Percentiles rank a stretch among this genome's conserved stretches.
phyloP scores from a whole-genome alignment of 2,888 invertebrate genomes.

The Calliphora vomitoria region DNA sequence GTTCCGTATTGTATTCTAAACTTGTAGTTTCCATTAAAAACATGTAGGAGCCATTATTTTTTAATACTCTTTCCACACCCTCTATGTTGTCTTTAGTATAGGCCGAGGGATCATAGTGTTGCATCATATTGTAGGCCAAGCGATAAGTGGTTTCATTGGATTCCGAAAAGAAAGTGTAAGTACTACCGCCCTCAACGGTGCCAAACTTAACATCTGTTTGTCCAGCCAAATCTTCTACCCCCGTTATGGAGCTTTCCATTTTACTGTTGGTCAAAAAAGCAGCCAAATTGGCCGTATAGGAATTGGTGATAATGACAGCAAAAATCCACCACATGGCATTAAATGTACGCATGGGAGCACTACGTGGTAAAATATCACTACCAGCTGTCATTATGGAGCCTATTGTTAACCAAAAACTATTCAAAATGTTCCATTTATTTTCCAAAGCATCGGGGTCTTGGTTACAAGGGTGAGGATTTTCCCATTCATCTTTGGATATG shows the following conservation, averaged over 20 bases:
- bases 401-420: constrained; percentile 97
- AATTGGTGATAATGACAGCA: constrained; percentile 92
- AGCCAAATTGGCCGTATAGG: constrained; percentile 97
- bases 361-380: constrained; percentile 95
- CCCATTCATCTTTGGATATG: constrained; percentile 95
- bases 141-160: constrained; percentile 94
- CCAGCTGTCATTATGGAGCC: constrained; percentile 97
- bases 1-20: constrained; percentile 94
- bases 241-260: constrained; percentile 94
- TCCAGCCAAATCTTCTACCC: constrained; percentile 94
- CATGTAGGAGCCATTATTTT: constrained; percentile 91
- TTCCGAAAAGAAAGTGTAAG: constrained; percentile 94
- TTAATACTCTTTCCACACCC: constrained; percentile 92
- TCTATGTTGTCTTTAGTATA: constrained; percentile 92
- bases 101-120: constrained; percentile 91
- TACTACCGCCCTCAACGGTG: constrained; percentile 93
- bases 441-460: constrained; percentile 93
- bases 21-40: constrained; percentile 98
- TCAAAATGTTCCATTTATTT: constrained; percentile 94
- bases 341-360: constrained; percentile 91
- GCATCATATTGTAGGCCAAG: constrained; percentile 96
- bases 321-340: constrained; percentile 94
- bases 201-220: constrained; percentile 98
- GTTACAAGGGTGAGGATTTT: constrained; percentile 96
- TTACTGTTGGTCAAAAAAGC: constrained; percentile 96